Conservation (phyloP, 2,113 vertebrate genomes). For the Arenaria interpres region DNA sequence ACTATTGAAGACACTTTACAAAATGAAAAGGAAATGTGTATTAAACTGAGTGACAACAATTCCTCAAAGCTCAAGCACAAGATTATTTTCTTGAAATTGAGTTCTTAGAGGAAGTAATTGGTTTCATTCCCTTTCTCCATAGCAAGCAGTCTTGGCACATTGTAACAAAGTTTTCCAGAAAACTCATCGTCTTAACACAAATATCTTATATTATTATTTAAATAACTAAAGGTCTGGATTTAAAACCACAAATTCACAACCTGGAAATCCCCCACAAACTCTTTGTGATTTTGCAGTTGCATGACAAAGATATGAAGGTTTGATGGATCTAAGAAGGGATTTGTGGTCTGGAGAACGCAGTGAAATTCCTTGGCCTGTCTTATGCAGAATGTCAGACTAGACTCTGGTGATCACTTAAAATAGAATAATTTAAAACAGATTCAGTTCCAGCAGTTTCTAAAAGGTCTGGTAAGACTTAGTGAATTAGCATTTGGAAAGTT, state of each 20-base stretch:
- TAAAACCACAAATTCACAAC: conserved; percentile 38
- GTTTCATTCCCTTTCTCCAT: not conserved
- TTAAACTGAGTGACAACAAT: not conserved
- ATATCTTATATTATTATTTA: not conserved
- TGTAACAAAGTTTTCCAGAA: not conserved
- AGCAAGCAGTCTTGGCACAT: not conserved
- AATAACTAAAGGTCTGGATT: not conserved
- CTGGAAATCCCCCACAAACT: not conserved
- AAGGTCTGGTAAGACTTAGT: conserved; percentile 48
- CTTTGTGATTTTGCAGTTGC: conserved; percentile 22
- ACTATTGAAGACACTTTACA: not conserved
- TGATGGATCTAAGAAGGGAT: conserved; percentile 29
- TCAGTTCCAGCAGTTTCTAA: conserved; percentile 53
- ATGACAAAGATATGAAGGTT: conserved; percentile 19
- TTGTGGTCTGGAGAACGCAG: conserved; percentile 51
- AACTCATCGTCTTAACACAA: not conserved
- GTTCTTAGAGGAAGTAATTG: not conserved
- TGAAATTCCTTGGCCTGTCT: conserved; percentile 49
- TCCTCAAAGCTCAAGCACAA: not conserved
- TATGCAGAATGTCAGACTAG: conserved; percentile 32
- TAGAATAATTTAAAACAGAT: conserved; percentile 56
- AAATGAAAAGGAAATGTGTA: not conserved
- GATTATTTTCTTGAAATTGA: not conserved
- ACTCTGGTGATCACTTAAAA: conserved; percentile 55
- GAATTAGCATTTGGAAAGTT: conserved; percentile 36